Base-by-base conservation (phyloP, 1,140 invertebrate genomes). In the Cepaea nemoralis region DNA sequence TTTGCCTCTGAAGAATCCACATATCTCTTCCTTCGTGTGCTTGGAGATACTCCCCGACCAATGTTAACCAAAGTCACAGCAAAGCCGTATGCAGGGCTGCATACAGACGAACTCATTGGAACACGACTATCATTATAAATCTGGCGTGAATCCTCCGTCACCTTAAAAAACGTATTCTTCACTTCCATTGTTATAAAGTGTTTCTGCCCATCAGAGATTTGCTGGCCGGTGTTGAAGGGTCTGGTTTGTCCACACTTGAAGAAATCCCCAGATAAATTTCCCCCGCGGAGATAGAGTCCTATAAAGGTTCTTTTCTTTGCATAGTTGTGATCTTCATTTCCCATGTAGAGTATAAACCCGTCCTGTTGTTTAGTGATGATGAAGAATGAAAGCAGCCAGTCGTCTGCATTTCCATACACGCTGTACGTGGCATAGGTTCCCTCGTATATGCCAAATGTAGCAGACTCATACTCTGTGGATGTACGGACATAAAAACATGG, bases 381-480 rank as follows among this genome's bases (percentile, higher is more conserved):
- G n/a, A 79, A 69, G 31, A 79, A 67, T 14, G 59, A 42, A 6
- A 79, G 2, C 2, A 8, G 3, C 50, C 50, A 55, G 19, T 55
- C 22, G 10, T 39, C 37, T 3, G 69, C n/a, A 19, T 67, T 16
- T 35, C 42, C 59, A n/a, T 1, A 10, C 8, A 33, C 5, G 37
- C 16, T 19, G 50, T 63, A 77, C 10, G 31, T n/a, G 1, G 55
- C 75, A 35, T 63, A 45, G 6, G 59, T 67, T 31, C 66, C 77
- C 48, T 5, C 6, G 37, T 67, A n/a, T n/a, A 35, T 5, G 19
- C 55, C 75, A 55, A 79, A 69, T 31, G 77, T 79, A 8, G 59
- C 59, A 16, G 77, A 10, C n/a, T 27, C 24, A 31, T 79, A 79
- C 5, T 69, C 77, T 79, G 48, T 59, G 27, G 16, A 77, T n/a